Base-by-base conservation (phyloP, 2,888 invertebrate species). In the Caenorhabditis becei region DNA sequence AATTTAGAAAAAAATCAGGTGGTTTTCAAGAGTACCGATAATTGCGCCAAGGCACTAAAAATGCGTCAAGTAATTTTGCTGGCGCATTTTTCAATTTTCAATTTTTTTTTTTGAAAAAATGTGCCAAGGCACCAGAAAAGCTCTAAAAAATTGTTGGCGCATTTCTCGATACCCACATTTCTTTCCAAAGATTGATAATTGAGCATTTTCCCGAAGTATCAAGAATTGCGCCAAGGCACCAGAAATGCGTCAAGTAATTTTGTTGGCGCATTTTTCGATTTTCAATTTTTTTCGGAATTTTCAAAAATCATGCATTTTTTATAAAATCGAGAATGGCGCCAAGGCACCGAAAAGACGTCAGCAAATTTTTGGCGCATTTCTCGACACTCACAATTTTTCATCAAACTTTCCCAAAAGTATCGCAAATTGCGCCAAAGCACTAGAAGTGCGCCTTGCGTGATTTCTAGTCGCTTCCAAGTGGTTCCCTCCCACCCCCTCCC, bases 11-110 rank as follows among this genome's bases (percentile, higher is more conserved):
- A 32, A 32, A 32, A n/a, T n/a, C n/a, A n/a, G n/a, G n/a, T n/a
- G n/a, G n/a, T 32, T 32, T 32, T 32, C 32, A 44, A 44, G 18
- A 49, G 20, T 11, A 16, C 5, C 51, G 20, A 51, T 7, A 51
- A 51, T 20, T 23, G 51, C 51, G 51, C 51, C 51, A 51, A 51
- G 51, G 23, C 51, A 51, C 51, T 5, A 23, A 51, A 51, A 51
- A 18, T 20, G 51, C 51, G 51, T 20, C 51, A 51, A 51, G 35
- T 5, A 8, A 8, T 35, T 35, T 35, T 35, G 35, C 35, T 35
- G 41, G 16, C 16, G 16, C 41, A 41, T 41, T 41, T 41, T 16
- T 41, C 3, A 16, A 14, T 41, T 14, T 41, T 10, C 7, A 41
- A 41, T 41, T 41, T 41, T 41, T 10, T 11, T 14, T 41, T 14